phyloP scores from a whole-genome alignment of 2,888 invertebrate species.

The Hemaris fuciformis region DNA sequence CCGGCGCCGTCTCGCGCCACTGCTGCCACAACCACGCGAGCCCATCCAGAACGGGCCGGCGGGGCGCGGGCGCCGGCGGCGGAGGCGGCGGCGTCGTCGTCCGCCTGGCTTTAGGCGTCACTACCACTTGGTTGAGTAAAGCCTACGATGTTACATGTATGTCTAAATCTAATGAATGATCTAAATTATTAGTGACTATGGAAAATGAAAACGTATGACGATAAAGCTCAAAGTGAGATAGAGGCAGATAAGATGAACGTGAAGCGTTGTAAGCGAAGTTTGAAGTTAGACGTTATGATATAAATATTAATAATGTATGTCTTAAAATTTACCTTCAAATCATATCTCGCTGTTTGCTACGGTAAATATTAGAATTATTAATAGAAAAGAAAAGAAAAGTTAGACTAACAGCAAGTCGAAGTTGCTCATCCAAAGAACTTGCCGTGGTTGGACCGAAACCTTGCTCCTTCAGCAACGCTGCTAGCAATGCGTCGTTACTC shows the following conservation, averaged over 20 bases:
- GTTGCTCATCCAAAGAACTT: slow-evolving; percentile 81
- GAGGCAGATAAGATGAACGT: slow-evolving; percentile 30
- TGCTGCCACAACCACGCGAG: slow-evolving; percentile 82
- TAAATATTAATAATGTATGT: not conserved
- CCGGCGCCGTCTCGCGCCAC: slow-evolving; percentile 79
- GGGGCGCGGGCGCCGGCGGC: slow-evolving; percentile 68
- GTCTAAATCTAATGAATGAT: slow-evolving; percentile 38
- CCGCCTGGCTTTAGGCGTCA: slow-evolving; percentile 74
- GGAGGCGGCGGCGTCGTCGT: slow-evolving; percentile 62
- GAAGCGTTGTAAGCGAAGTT: slow-evolving; percentile 17
- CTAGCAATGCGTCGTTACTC: slow-evolving; percentile 85
- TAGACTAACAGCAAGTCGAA: slow-evolving; percentile 79
- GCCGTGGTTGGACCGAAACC: slow-evolving; percentile 88
- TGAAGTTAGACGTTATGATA: slow-evolving; percentile 2
- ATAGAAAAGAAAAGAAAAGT: slow-evolving; percentile 34
- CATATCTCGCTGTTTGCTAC: slow-evolving; percentile 4
- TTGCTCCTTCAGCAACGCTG: slow-evolving; percentile 86
- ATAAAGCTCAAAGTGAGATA: slow-evolving; percentile 22
- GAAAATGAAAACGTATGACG: slow-evolving; percentile 23
- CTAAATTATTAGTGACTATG: slow-evolving; percentile 33
- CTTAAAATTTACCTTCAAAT: slow-evolving; percentile 17
- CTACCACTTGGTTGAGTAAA: slow-evolving; percentile 82
- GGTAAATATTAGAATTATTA: slow-evolving; percentile 18
- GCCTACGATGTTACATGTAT: slow-evolving; percentile 75
- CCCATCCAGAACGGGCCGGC: slow-evolving; percentile 79